Evolutionary conservation across 1,140 invertebrate genomes (phyloP), one percentile per base, ranked within the genome.

Genomic region (Drosophila navojoa): DNA sequence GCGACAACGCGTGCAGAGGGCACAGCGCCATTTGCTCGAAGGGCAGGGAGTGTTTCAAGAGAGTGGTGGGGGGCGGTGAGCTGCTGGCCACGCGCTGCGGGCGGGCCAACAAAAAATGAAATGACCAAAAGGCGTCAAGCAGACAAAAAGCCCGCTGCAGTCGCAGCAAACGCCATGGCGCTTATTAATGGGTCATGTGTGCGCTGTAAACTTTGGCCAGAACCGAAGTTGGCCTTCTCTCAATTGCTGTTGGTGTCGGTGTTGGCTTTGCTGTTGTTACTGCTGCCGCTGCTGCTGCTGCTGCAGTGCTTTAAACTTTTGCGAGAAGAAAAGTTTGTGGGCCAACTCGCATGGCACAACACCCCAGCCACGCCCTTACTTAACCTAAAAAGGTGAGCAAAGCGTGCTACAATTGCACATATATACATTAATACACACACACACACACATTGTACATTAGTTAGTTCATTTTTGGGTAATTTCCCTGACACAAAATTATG

Each of bases 111-210:
- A 47, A 57, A 58, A 61, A 64, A 63, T 74, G 53, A 77, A 82
- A 84, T 84, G 76, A 66, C 79, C 71, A 70, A 45, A 67, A 45
- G 53, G 57, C 47, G 29, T 60, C 70, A 68, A 62, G 19, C 47
- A 47, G 50, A 72, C 52, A 27, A 66, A 40, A 60, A 60, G 44
- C 40, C 58, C 44, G 9, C 9, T 61, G 45, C 42, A 49, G 59
- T 16, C 35, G 45, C 38, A 54, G 58, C 59, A 77, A 86, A 71
- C 77, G 59, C 75, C 62, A 71, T 77, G 81, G 77, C 70, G 35
- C 77, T 85, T 85, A 85, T 86, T 85, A 85, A 85, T 85, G 81
- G 81, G 81, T 86, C 78, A 85, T 86, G 81, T 86, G 81, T 81
- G 81, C 78, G 53, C 27, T 57, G 54, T 40, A 77, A 76, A 79